Percentiles rank a stretch among this genome's conserved stretches.
Evolutionary conservation across 1,140 invertebrate genomes (phyloP).

Genomic region (Stratiolaelaps scimitus): DNA sequence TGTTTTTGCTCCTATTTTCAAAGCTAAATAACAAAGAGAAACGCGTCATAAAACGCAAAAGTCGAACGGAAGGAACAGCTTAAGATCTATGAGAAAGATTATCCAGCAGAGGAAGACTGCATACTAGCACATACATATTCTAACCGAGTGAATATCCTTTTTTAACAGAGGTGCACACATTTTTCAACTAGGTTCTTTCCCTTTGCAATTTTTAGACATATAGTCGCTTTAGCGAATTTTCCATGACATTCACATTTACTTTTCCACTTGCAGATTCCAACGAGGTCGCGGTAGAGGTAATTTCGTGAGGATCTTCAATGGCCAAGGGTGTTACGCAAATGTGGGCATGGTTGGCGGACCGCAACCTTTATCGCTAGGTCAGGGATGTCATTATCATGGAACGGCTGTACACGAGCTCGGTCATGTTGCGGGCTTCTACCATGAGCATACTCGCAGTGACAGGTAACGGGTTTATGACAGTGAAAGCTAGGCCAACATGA

Average conservation of each 20-base stretch:
- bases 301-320: constrained; percentile 23
- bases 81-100: too few relatives aligned
- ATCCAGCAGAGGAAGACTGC: too few relatives aligned
- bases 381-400: constrained; percentile 35
- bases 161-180: too few relatives aligned
- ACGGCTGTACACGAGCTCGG: constrained; percentile 42
- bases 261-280: background rate
- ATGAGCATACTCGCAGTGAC: constrained; percentile 41
- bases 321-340: constrained; percentile 34
- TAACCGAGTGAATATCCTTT: too few relatives aligned
- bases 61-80: too few relatives aligned
- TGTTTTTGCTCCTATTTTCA: too few relatives aligned
- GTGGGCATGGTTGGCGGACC: constrained; percentile 34
- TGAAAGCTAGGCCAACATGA: background rate
- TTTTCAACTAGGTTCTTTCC: too few relatives aligned
- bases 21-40: too few relatives aligned
- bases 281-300: background rate
- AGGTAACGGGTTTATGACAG: constrained; percentile 29
- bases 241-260: background rate
- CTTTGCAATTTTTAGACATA: too few relatives aligned
- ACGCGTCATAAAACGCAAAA: too few relatives aligned
- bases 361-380: constrained; percentile 34
- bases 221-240: too few relatives aligned
- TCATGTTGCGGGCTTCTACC: constrained; percentile 42
- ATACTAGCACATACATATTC: too few relatives aligned